Percentiles rank a stretch among this genome's conserved stretches.
Evolutionary conservation across 2,113 vertebrate genomes (phyloP).

Genomic region (Gadus macrocephalus): DNA sequence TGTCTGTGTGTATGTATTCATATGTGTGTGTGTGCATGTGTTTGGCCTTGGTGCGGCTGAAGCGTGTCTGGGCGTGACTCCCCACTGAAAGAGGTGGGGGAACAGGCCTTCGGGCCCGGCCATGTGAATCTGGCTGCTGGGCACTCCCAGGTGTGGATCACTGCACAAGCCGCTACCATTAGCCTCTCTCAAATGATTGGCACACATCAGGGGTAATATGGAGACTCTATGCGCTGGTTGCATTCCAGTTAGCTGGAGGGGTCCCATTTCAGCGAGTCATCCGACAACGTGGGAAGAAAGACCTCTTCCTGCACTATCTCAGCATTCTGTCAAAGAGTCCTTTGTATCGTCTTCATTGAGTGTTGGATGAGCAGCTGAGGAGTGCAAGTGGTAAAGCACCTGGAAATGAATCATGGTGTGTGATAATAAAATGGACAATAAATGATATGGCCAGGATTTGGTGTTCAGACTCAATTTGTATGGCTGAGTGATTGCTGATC

Average conservation of each 20-base stretch:
- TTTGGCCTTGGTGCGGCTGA: slow-evolving; percentile 35
- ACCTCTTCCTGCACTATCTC: neutral
- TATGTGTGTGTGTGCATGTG: slow-evolving; percentile 13
- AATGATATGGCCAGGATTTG: no score
- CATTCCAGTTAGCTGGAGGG: slow-evolving; percentile 5
- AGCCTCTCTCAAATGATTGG: no score
- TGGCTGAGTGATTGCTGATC: no score
- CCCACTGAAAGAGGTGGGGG: slow-evolving; percentile 5
- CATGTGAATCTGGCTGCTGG: slow-evolving; percentile 21
- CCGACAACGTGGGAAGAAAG: no score
- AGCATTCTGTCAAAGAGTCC: neutral
- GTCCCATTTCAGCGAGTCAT: neutral
- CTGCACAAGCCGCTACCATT: neutral
- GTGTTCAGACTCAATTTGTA: no score
- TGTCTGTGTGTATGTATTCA: slow-evolving; percentile 15
- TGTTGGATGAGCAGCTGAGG: neutral
- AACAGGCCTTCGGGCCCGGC: slow-evolving; percentile 19
- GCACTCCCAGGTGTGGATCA: neutral
- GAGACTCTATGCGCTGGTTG: neutral
- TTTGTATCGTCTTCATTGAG: neutral
- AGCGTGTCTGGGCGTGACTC: slow-evolving; percentile 43
- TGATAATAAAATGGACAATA: no score
- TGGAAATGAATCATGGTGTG: no score
- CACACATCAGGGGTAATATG: no score
- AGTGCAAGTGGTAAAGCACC: neutral